Evolutionary conservation across 2,888 invertebrate species (phyloP), one percentile per base, ranked within the genome.

Genomic region (Nudaria mundana): DNA sequence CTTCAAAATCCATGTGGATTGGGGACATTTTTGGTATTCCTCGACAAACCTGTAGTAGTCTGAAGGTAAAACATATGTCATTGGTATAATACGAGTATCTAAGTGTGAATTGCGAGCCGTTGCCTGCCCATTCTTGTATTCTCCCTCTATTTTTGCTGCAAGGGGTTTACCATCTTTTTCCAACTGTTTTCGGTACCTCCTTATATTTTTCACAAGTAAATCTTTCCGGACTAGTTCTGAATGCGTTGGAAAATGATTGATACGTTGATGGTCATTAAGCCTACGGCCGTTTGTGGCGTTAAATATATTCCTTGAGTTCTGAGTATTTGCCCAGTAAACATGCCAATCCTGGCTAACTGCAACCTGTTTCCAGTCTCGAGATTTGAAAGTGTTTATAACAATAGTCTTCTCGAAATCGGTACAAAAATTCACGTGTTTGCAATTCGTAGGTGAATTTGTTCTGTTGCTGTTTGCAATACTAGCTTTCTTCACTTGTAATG

Each of bases 31-130:
- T 37, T 97, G 91, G 75, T 98, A 98, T 72, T 98, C 98, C 72
- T 98, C 97, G 1, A 98, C 98, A 79, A 98, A 98, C 92, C 98
- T 94, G 76, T 98, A 98, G 77, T 98, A 98, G 81, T 98, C 98
- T 32, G 97, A 95, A 1, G 98, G 98, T 34, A 98, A 86, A 23
- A 98, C 95, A 76, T 96, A 98, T 0, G 98, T 98, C 12, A 96
- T 92, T 0, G 98, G 98, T 51, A 98, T 95, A 63, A 98, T 97
- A n/a, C n/a, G n/a, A n/a, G n/a, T n/a, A 82, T 71, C 98, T 71
- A 97, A 88, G 73, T 96, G 92, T 32, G 95, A 79, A 75, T 96
- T 96, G 59, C 94, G 92, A 1, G 93, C 91, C 31, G 92, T 92
- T 3, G 83, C 85, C 42, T 94, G 93, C 18, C 95, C 94, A 6